Base-by-base conservation (phyloP, 1,140 invertebrate species). In the Matsumurasca onukii region DNA sequence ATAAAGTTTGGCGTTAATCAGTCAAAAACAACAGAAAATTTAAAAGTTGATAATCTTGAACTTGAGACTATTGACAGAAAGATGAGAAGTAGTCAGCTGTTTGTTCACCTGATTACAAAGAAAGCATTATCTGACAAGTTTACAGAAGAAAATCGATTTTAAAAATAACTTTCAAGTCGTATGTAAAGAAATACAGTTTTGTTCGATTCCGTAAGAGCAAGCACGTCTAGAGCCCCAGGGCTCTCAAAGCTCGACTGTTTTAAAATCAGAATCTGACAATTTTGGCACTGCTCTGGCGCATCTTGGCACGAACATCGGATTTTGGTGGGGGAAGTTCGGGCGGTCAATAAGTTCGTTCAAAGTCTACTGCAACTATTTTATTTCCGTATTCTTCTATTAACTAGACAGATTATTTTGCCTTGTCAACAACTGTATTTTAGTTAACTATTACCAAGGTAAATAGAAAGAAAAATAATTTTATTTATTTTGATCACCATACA, bases 231-330 rank as follows among this genome's bases (percentile, higher is more conserved):
- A 59, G 55, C 55, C 30, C 2, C 13, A 9, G 25, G 30, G 55
- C 55, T 59, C 55, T 27, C 30, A 22, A 15, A 29, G 25, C 55
- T 59, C 55, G 22, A 59, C 55, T 59, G 55, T 59, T 59, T 59
- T 59, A 27, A 59, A 59, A 59, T 59, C 55, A 39, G 34, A 39
- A 17, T 39, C 5, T 5, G 55, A 27, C 55, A 59, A 59, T 59
- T 59, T 59, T 59, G 55, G 55, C 55, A 59, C 55, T 59, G 55
- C 34, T 9, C 55, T 59, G 55, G 55, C 55, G 25, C 55, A 59
- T 27, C 55, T 59, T 59, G 55, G 55, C 55, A 59, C 55, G 13
- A 59, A 22, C 3, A 13, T n/a, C 13, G 5, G 13, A 12, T 2
- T 59, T 59, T 13, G 55, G 55, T 2, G 55, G 55, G n/a, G 55